Evolutionary conservation across 2,797 vertebrate genomes (phyloP).

Genomic region (Glossophaga mutica): DNA sequence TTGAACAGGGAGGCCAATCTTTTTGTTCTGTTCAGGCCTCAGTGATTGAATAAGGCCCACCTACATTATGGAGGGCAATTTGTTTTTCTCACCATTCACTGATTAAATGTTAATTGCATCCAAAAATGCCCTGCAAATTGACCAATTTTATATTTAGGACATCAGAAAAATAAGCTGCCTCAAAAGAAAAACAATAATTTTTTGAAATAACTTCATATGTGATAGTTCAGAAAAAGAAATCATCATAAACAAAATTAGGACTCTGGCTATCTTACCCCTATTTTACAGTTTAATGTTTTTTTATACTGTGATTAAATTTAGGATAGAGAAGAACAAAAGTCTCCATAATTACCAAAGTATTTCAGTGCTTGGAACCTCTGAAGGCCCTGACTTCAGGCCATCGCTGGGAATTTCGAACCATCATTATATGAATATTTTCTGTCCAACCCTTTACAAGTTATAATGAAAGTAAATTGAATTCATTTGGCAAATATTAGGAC

Average conservation of each 20-base stretch:
- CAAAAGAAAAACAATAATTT: background rate
- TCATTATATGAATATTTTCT: background rate
- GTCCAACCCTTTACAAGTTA: background rate
- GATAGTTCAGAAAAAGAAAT: background rate
- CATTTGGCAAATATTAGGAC: constrained; percentile 31
- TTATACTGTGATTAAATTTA: background rate
- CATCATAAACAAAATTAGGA: background rate
- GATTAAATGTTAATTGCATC: background rate
- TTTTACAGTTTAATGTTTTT: background rate
- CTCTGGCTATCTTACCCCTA: background rate
- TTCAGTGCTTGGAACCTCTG: background rate
- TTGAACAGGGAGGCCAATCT: background rate
- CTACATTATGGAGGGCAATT: background rate
- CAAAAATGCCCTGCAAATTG: background rate
- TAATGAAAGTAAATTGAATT: constrained; percentile 35
- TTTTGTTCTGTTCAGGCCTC: background rate
- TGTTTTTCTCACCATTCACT: background rate
- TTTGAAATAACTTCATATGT: background rate
- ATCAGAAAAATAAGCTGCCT: background rate
- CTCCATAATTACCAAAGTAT: background rate
- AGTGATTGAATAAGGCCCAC: background rate
- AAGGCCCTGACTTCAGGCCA: background rate
- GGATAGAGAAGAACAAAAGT: background rate
- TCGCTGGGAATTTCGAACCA: background rate
- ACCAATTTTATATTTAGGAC: background rate